Percentiles rank a stretch among this genome's conserved stretches.
These are phyloP conservation scores for Momotus momota DNA, from an alignment of 2,797 vertebrate species.

Conservation along the genomic window DNA sequence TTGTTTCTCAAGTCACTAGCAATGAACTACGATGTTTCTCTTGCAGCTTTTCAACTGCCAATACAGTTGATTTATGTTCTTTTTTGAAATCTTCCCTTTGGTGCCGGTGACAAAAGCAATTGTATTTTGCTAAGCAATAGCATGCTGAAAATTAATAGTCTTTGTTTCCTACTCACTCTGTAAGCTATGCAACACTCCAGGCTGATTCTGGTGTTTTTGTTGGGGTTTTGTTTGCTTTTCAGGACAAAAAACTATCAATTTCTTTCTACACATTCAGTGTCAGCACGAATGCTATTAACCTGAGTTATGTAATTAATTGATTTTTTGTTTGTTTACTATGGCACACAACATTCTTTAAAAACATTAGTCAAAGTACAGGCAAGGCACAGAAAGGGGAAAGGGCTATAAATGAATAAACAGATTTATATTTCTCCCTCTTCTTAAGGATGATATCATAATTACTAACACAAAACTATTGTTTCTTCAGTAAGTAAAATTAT, in stretches of 20 bases:
- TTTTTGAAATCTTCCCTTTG: slow-evolving; percentile 32
- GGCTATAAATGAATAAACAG: neutral
- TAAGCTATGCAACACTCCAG: neutral
- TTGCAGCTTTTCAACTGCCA: slow-evolving; percentile 53
- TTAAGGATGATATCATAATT: neutral
- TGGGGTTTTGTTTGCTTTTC: neutral
- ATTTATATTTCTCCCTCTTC: neutral
- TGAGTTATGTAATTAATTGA: neutral
- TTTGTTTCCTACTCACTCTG: slow-evolving; percentile 21
- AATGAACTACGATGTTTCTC: slow-evolving; percentile 52
- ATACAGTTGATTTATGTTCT: slow-evolving; percentile 47
- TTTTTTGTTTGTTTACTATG: neutral
- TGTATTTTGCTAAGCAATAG: slow-evolving; percentile 40
- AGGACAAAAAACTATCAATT: neutral
- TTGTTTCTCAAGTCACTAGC: slow-evolving; percentile 57
- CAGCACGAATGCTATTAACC: neutral
- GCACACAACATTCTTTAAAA: neutral
- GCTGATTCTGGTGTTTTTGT: neutral
- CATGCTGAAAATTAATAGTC: slow-evolving; percentile 56
- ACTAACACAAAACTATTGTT: neutral
- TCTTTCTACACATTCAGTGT: neutral
- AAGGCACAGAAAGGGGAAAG: neutral
- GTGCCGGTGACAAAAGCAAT: neutral
- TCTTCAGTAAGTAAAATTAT: neutral
- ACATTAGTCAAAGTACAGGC: neutral